Percentiles rank a stretch among this genome's conserved stretches.
Conservation (phyloP, 2,888 invertebrate species). For the Papilio gigon region DNA sequence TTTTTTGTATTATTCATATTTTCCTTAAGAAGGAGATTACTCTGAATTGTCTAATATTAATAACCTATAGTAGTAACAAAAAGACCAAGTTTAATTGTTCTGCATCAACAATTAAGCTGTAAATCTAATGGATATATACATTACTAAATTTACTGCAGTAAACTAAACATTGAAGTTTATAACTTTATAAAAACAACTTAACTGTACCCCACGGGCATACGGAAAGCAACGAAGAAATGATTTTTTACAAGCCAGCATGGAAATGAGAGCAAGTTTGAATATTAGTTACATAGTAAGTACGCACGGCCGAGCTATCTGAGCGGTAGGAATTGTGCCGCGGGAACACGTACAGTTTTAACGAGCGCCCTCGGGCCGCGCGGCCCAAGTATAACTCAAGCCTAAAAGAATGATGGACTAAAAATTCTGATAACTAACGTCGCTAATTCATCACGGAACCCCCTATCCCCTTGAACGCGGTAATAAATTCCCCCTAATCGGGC, state of each 20-base stretch:
- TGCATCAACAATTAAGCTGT: too few relatives aligned
- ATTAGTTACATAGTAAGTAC: constrained; percentile 36
- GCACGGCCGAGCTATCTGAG: constrained; percentile 36
- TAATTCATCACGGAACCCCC: constrained; percentile 33
- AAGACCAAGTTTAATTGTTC: too few relatives aligned
- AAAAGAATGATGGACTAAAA: constrained; percentile 42
- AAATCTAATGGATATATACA: too few relatives aligned
- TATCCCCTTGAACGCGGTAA: constrained; percentile 19
- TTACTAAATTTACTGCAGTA: too few relatives aligned
- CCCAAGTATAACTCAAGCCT: constrained; percentile 41
- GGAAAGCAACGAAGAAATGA: background rate
- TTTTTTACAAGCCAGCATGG: constrained; percentile 20
- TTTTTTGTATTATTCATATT: too few relatives aligned
- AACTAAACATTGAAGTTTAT: background rate
- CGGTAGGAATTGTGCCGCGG: constrained; percentile 39
- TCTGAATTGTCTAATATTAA: too few relatives aligned
- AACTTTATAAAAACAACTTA: background rate
- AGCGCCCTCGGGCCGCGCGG: constrained; percentile 36
- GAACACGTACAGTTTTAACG: constrained; percentile 42
- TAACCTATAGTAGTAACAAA: too few relatives aligned
- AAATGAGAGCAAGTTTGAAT: constrained; percentile 37
- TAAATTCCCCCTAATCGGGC: constrained; percentile 34
- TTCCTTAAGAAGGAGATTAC: too few relatives aligned
- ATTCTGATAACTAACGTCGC: constrained; percentile 40
- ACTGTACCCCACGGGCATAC: constrained; percentile 10